Conservation (phyloP, 2,113 vertebrate species). For the Perccottus glenii region DNA sequence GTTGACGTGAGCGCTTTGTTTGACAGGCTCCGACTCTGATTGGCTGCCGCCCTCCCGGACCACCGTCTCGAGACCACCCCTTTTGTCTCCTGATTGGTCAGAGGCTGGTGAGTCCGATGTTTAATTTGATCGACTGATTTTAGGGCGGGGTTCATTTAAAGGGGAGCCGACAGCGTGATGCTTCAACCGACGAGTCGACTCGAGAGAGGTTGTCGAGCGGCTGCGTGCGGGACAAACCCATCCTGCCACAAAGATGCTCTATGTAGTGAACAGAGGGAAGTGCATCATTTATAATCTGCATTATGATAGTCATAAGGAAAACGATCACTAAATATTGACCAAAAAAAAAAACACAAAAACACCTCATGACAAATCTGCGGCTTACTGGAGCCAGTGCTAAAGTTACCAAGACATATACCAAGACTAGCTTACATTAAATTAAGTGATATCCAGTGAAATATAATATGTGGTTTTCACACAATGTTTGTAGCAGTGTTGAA, state of each 20-base stretch:
- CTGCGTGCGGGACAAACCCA: neutral
- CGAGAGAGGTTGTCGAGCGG: neutral
- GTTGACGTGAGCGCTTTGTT: conserved; percentile 66
- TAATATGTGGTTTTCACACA: no score
- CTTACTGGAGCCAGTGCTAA: no score
- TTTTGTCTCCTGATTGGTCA: conserved; percentile 68
- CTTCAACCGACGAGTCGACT: neutral
- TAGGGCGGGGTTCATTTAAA: conserved; percentile 76
- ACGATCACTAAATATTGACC: conserved; percentile 5
- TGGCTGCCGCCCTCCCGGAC: conserved; percentile 76
- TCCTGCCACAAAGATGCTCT: neutral
- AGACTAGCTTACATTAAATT: no score
- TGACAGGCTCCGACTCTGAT: conserved; percentile 42
- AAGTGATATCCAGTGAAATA: no score
- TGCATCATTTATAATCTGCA: conserved; percentile 5
- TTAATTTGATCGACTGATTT: conserved; percentile 86
- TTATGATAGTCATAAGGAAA: conserved; percentile 9
- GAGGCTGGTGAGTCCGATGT: conserved; percentile 60
- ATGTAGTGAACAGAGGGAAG: neutral
- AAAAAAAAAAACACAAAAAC: conserved; percentile 1
- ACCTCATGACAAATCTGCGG: no score
- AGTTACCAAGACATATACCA: no score
- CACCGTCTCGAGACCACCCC: conserved; percentile 72
- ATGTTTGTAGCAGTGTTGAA: no score
- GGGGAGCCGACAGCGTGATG: conserved; percentile 28